Evolutionary conservation across 2,888 invertebrate genomes (phyloP).

Genomic region (Crepidodera aurea): DNA sequence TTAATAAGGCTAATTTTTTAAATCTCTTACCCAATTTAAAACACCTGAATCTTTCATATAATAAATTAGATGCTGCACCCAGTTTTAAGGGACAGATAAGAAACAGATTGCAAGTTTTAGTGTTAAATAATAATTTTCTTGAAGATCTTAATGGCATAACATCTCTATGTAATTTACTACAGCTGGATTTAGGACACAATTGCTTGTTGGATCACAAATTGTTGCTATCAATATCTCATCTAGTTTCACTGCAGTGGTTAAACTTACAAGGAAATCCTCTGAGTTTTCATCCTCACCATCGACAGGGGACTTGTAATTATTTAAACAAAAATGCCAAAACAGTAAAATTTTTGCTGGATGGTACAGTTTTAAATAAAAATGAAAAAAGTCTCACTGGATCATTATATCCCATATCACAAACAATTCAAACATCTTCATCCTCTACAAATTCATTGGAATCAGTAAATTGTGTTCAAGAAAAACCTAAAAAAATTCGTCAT

Average conservation of each 20-base stretch:
- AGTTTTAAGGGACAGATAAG: conserved; percentile 66
- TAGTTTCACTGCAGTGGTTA: conserved; percentile 65
- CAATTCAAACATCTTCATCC: conserved; percentile 22
- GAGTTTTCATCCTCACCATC: conserved; percentile 69
- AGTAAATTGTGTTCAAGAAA: conserved; percentile 43
- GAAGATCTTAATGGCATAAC: conserved; percentile 67
- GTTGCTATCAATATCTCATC: conserved; percentile 65
- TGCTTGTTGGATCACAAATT: conserved; percentile 69
- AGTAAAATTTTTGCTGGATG: conserved; percentile 66
- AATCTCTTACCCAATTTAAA: conserved; percentile 70
- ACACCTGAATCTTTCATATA: conserved; percentile 71
- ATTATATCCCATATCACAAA: conserved; percentile 52
- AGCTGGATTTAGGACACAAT: conserved; percentile 71
- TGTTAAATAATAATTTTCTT: conserved; percentile 71
- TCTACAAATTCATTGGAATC: conserved; percentile 40
- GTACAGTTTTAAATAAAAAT: conserved; percentile 62
- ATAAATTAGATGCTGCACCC: conserved; percentile 68
- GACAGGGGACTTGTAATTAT: conserved; percentile 64
- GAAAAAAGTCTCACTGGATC: conserved; percentile 65
- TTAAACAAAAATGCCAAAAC: conserved; percentile 66
- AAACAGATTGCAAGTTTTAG: conserved; percentile 63
- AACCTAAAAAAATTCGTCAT: conserved; percentile 57
- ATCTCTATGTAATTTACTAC: conserved; percentile 65
- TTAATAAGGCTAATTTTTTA: conserved; percentile 65
- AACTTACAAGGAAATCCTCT: conserved; percentile 71